phyloP scores from a whole-genome alignment of 2,888 invertebrate species.

The Drosophila mettleri region DNA sequence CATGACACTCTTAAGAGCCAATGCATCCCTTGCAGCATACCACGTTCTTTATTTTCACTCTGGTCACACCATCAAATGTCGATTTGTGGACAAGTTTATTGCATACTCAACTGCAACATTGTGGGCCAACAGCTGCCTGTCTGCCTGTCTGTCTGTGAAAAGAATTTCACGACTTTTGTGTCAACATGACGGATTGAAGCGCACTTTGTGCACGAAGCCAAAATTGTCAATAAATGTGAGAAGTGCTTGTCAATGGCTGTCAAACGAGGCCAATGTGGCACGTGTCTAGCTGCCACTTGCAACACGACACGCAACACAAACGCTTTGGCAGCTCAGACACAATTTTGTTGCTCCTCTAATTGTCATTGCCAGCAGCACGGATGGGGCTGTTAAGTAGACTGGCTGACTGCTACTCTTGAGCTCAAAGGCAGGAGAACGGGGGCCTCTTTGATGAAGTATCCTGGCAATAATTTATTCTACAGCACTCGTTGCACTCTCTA shows the following conservation, averaged over 20 bases:
- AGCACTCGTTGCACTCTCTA: not conserved
- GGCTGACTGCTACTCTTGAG: not conserved
- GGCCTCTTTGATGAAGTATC: not conserved
- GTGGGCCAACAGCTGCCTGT: conserved; percentile 34
- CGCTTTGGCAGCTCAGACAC: conserved; percentile 27
- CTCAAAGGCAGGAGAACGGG: no score
- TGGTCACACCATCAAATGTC: conserved; percentile 38
- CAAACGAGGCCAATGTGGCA: conserved; percentile 53
- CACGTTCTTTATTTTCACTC: not conserved
- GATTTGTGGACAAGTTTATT: conserved; percentile 26
- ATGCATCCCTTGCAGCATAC: conserved; percentile 1
- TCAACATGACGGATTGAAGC: conserved; percentile 61
- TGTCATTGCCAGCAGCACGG: conserved; percentile 13
- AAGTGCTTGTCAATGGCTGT: conserved; percentile 47
- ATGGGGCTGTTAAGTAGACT: not conserved
- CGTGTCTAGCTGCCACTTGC: conserved; percentile 53
- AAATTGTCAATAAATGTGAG: conserved; percentile 61
- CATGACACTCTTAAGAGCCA: no score
- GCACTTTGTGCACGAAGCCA: conserved; percentile 32
- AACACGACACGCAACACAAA: conserved; percentile 22
- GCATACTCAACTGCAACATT: conserved; percentile 38
- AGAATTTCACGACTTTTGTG: conserved; percentile 28
- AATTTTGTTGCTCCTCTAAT: conserved; percentile 51
- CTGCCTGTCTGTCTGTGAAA: conserved; percentile 25
- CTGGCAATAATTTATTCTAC: not conserved